phyloP scores from a whole-genome alignment of 2,113 vertebrate genomes.

The Planiliza haematocheilus region DNA sequence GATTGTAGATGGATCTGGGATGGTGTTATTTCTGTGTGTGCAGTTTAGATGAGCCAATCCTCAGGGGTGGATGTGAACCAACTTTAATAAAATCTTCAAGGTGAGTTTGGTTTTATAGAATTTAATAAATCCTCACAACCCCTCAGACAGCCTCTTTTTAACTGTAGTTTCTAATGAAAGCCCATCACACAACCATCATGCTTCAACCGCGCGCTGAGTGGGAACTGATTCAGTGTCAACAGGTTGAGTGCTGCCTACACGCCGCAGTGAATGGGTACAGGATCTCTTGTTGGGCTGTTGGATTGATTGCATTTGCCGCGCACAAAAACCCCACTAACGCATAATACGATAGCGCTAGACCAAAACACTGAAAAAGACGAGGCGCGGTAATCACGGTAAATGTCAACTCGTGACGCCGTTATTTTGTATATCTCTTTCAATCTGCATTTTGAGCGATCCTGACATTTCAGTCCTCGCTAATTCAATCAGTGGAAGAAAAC shows the following conservation, averaged over 20 bases:
- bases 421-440: constrained; percentile 3
- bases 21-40: background rate
- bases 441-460: background rate
- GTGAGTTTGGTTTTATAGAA: constrained; percentile 20
- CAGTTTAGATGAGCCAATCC: background rate
- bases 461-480: constrained; percentile 11
- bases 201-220: constrained; percentile 17
- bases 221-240: constrained; percentile 36
- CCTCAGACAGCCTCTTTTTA: constrained; percentile 20
- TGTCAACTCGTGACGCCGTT: constrained; percentile 2
- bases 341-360: background rate
- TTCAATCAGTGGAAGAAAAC: constrained; percentile 17
- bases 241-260: constrained; percentile 40
- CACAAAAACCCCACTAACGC: background rate
- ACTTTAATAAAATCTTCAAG: constrained; percentile 45
- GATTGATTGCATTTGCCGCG: constrained; percentile 17
- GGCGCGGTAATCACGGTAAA: background rate
- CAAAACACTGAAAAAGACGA: background rate
- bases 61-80: background rate
- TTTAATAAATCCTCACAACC: constrained; percentile 45
- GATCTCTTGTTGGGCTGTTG: background rate
- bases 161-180: constrained; percentile 32
- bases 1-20: constrained; percentile 27
- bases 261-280: background rate
- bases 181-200: constrained; percentile 5